Evolutionary conservation across 2,113 vertebrate species (phyloP), one percentile per base, ranked within the genome.

Genomic region (Actenoides lindsayi): DNA sequence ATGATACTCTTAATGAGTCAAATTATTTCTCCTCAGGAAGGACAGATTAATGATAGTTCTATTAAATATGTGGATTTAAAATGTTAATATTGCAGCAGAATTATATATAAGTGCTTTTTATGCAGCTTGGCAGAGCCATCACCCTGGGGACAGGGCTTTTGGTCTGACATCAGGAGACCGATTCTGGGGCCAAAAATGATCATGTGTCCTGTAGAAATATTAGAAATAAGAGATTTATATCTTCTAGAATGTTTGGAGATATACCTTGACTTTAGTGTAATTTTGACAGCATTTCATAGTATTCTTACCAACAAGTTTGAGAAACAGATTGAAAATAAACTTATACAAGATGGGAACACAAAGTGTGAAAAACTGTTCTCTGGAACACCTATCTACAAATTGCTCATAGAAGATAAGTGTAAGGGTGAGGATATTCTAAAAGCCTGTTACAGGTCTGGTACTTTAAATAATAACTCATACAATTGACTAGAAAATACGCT

Each of bases 311-410:
- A 44, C 25, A 81, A 91, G 51, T 94, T 71, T 87, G 70, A 83
- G 94, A 94, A 95, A 94, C 89, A 91, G 93, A 92, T 89, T 89
- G 74, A 89, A 95, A 94, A 89, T 81, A 92, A 89, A 83, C 86
- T 91, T 64, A 60, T 64, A 89, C 77, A 95, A 96, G 87, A 95
- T 92, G 83, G 60, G 89, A 93, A 87, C 27, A 74, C 44, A 60
- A 84, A 94, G 81, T 87, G 94, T 95, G 94, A 97, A 96, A 94
- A 94, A 11, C 62, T 68, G 42, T 89, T 97, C 87, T 87, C 65
- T 17, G 62, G 53, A 78, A 95, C 67, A 53, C 77, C 62, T 94
- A 51, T 75, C 80, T 87, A 51, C 64, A 89, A 80, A 75, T 92
- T 48, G 54, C 39, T 89, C 69, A 41, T 16, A 35, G 73, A 90